Evolutionary conservation across 2,888 invertebrate genomes (phyloP), one percentile per base, ranked within the genome.

Genomic region (Leucozona laternaria): DNA sequence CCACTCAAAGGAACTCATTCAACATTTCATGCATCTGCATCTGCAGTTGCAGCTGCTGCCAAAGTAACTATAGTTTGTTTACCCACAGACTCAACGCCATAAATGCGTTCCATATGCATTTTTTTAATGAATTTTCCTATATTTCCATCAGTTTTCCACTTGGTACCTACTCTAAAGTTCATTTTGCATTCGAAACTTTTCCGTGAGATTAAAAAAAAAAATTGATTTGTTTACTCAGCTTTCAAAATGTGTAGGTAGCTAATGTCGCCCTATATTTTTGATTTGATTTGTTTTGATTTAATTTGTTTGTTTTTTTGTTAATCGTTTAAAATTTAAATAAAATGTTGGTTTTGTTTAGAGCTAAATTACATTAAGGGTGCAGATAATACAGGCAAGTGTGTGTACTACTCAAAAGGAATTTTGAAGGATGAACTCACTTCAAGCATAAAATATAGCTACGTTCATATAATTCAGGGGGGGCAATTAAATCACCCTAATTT

Each of bases 151-250:
- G 20, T 48, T 45, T 31, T 31, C 20, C 66, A 28, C 22, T 55
- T 8, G 10, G n/a, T 34, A 17, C 70, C 70, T 34, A 17, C 70
- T 75, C 57, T 48, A 70, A 62, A 79, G 55, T 79, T 73, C 70
- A 50, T 64, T 57, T 75, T 20, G 40, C 68, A 2, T 20, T 17
- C 20, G 40, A 43, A 64, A 64, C 75, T 79, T 79, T 43, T 5
- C 34, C 11, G 50, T 20, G 57, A 83, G 48, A 79, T 79, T 79
- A 75, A 75, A 83, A 83, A 79, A 79, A 40, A 79, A 70, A 79
- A 73, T n/a, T 40, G 43, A 84, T 84, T 84, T 79, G 79, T 84
- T 79, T 79, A 84, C 70, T 79, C 57, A 70, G 79, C 57, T 34
- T 75, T 84, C 50, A 57, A 48, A 62, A 34, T 70, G 43, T 75